Base-by-base conservation (phyloP, 2,888 invertebrate species). In the Nephrotoma guestfalica region DNA sequence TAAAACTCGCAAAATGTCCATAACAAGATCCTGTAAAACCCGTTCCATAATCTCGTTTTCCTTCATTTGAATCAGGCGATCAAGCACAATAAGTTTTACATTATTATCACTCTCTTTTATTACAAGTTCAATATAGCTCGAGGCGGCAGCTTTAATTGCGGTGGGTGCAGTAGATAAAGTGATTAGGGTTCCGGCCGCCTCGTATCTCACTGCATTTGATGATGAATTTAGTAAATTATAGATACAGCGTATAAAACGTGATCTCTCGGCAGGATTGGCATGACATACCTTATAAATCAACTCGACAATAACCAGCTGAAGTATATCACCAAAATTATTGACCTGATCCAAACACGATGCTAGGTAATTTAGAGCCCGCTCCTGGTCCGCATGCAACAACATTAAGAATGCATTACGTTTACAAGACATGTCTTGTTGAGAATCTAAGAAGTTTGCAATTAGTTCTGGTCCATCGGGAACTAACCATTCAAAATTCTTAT, bases 101-200 rank as follows among this genome's bases (percentile, higher is more conserved):
- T 99, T 99, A 92, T 99, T 99, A 92, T 99, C 99, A 92, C 98
- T 98, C 91, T 99, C 99, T 92, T 99, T 99, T n/a, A 99, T 96
- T 88, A 99, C 98, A 88, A 99, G 92, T 90, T 99, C 99, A 89
- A 99, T 99, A 92, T 99, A 99, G 91, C 99, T 98, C 57, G 96
- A 96, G 2, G 99, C 99, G 0, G 99, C 99, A 45, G 98, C 98
- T 94, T 97, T 97, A 88, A 99, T 96, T 6, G 99, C 99, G 7
- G 99, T 98, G 0, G 99, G 99, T 0, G 99, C 99, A 89, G 95
- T 96, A n/a, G 98, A 98, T 13, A 99, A 93, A 0, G 99, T 99
- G 87, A 99, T 97, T 86, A 99, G 93, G 5, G 99, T 99, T 57
- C 99, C 99, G 84, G 99, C 99, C 13, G 99, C 98, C 93, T 99